Evolutionary conservation across 2,797 vertebrate genomes (phyloP), one percentile per base, ranked within the genome.

Genomic region (Syndactyla subalaris): DNA sequence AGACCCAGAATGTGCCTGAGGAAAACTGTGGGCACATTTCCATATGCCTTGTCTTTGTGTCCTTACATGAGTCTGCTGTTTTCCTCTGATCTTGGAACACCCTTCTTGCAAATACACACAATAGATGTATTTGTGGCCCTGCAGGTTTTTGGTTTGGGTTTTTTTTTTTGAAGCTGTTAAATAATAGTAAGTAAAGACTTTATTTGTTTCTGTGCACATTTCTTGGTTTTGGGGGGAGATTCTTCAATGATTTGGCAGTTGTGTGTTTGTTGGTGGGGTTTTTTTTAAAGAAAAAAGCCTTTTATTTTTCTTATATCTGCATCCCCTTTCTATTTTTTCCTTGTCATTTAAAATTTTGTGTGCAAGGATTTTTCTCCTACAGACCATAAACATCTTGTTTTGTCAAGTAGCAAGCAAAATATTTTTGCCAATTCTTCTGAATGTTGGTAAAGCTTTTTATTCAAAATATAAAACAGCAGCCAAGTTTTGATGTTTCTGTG

Each of bases 231-330:
- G 14, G 2, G 4, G 15, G 8, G 3, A 54, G 11, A 39, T 54
- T 85, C 45, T 51, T 81, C 30, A 66, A 5, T 26, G 8, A 58
- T 55, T 63, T 45, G 18, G 8, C 10, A 59, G 38, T 66, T 78
- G 7, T 10, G 6, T 1, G 4, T 7, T 30, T 22, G 5, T 5
- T 2, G 4, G 7, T 1, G 3, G 3, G 4, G 0, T 1, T 0
- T n/a, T 66, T 75, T 87, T 57, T 38, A 45, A 63, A 49, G 49
- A 78, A 67, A 66, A 7, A 73, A 59, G 4, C 0, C 4, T 61
- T 66, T 48, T 23, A 2, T 3, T 57, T 61, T 45, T 68, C n/a
- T 22, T 52, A 11, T 46, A 15, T 39, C 12, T 19, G 14, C 0
- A 2, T 63, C 13, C 7, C 12, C 10, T 73, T 10, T 85, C 10